Base-by-base conservation (phyloP, 2,113 vertebrate genomes). In the Capreolus pygargus region DNA sequence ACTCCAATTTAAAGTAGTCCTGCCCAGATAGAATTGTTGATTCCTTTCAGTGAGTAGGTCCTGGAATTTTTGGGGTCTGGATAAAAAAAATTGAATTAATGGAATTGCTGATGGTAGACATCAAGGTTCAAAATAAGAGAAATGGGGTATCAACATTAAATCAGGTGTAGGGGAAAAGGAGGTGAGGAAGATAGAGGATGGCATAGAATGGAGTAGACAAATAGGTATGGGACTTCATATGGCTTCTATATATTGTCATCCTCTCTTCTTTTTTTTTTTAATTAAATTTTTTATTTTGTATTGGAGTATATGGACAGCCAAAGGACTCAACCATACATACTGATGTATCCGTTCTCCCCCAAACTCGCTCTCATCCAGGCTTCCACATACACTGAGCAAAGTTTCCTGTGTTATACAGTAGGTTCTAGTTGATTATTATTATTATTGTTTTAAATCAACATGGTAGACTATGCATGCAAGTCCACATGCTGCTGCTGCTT, bases 171-270 rank as follows among this genome's bases (percentile, higher is more conserved):
- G 6, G 76, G 57, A 30, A 43, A 43, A 74, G 2, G 84, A 27
- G 4, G 6, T 7, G 8, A 87, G 33, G 7, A n/a, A 52, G 25
- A 17, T 0, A 43, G 55, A 30, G 12, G 13, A 4, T 5, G 7
- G 17, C 33, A 1, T 1, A 14, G 36, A 21, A 10, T 10, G 7
- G 10, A 4, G 7, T 0, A 2, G 5, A 19, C 52, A 14, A 79
- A 10, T 30, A 67, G 60, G 16, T 1, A 0, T 14, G 15, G 39
- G 61, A 15, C 45, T 45, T 21, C 12, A 30, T 27, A 6, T 30
- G n/a, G 16, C 4, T 30, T 19, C 1, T 30, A 36, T 25, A 5
- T 9, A 8, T 21, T 13, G 0, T 12, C 19, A 2, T 39, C 9
- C 23, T 84, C 15, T 33, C 43, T 45, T 7, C 14, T n/a, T 27